Base-by-base conservation (phyloP, 1,140 invertebrate species). In the Zaprionus lachaisei region DNA sequence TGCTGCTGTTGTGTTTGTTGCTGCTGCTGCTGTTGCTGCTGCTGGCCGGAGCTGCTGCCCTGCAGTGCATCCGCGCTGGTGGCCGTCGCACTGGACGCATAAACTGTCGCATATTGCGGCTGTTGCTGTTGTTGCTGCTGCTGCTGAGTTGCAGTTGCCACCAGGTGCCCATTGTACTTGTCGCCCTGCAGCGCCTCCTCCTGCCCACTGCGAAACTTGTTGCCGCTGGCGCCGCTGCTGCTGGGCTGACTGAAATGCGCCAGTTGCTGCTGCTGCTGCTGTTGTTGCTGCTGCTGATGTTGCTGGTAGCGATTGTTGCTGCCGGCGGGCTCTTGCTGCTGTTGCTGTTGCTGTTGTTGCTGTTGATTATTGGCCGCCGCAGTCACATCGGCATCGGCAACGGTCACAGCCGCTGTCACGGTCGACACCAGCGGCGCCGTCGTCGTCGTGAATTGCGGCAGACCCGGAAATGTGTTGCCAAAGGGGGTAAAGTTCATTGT, bases 401-500 rank as follows among this genome's bases (percentile, higher is more conserved):
- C 65, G 47, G 80, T 72, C 14, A 89, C 82, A 38, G 92, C 83
- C 54, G 84, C 82, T 20, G 89, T 84, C 3, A 92, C 81, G 9
- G 92, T 91, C 26, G 91, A 91, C 41, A 92, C 91, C 55, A 92
- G 61, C 15, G 90, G 86, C 57, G 92, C 87, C 38, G 91, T 79
- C 14, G 94, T 94, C 6, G 94, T 94, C 12, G 95, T 94, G 67
- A 96, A 96, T 77, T 96, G 95, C 61, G 95, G 95, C 65, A 95
- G 94, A 11, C 95, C 93, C 49, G 95, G 94, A 44, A 95, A 94
- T 20, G 95, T 94, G 63, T 95, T 95, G 37, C 95, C 95, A 80
- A 96, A 96, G 20, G 95, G 95, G 31, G 95, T 95, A 77, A 96
- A 96, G 93, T 96, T 96, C 95, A 96, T 96, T 80, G 75, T 87